Evolutionary conservation across 2,888 invertebrate genomes (phyloP), one percentile per base, ranked within the genome.

Genomic region (Carpatolechia fugitivella): DNA sequence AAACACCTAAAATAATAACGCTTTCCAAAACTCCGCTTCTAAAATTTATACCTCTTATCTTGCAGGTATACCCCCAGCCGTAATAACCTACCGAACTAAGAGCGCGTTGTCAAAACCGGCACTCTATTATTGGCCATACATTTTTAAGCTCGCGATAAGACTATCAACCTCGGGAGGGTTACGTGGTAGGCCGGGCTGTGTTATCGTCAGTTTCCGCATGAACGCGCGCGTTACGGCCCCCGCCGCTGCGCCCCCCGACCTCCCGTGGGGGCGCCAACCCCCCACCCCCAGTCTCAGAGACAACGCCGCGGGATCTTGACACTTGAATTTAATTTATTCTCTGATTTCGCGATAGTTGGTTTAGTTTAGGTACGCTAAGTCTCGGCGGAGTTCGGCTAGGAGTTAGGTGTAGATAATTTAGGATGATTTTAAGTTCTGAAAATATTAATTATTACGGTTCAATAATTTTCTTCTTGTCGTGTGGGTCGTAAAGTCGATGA

Each of bases 141-240:
- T 87, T 89, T 89, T 88, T 88, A 82, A 87, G 76, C 74, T 60
- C 41, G 38, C 69, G 81, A 82, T 86, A 84, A 75, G 76, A 76
- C 73, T 84, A 85, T 84, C 82, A 68, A 62, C 63, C 68, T 68
- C 63, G 65, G 71, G 78, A 73, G 83, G 87, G 88, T 86, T 87
- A 85, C 88, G 85, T 85, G 82, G 87, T 88, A 88, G 89, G 87
- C 87, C 77, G 82, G 80, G 70, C 76, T 67, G 66, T 69, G 89
- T 90, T 90, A 90, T 90, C 91, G 86, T 85, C 87, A 84, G 81
- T 86, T 90, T 90, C 88, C 79, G 78, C 89, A 84, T 90, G 89
- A 87, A 90, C 90, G 90, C 90, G 72, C 76, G 69, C 85, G 87
- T 85, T 85, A 88, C 86, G 78, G 77, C 66, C 65, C 67, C 72